Percentiles rank a stretch among this genome's conserved stretches.
Evolutionary conservation across 1,140 invertebrate species (phyloP).

Genomic region (Nasonia vitripennis): DNA sequence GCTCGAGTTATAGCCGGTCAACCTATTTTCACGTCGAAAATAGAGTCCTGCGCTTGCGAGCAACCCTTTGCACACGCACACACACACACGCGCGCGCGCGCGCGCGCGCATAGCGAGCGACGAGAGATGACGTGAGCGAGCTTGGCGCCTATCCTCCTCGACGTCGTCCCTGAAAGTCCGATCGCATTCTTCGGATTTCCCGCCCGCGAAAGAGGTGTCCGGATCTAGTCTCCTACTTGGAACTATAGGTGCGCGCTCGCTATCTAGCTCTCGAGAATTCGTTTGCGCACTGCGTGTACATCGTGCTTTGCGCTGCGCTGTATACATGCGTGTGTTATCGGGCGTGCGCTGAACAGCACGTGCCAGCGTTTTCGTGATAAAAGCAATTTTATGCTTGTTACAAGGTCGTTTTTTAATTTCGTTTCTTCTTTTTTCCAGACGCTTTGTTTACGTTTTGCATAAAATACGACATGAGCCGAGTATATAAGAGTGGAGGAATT

Average conservation of each 20-base stretch:
- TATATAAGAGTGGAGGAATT: too few relatives aligned
- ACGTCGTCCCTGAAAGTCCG: background rate
- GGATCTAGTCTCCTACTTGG: background rate
- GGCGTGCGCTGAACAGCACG: background rate
- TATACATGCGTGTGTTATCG: background rate
- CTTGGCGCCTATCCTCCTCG: background rate
- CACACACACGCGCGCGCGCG: too few relatives aligned
- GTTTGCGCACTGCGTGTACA: background rate
- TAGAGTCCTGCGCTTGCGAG: slow-evolving; percentile 26
- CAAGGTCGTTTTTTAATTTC: background rate
- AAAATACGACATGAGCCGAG: too few relatives aligned
- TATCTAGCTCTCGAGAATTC: background rate
- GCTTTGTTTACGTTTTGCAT: background rate
- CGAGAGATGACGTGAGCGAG: background rate
- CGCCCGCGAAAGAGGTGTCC: background rate
- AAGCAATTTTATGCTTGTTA: background rate
- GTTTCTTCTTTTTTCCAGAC: background rate
- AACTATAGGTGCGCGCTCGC: background rate
- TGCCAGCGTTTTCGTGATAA: background rate
- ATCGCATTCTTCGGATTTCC: slow-evolving; percentile 26
- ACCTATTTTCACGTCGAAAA: slow-evolving; percentile 48
- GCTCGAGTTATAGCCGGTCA: slow-evolving; percentile 31
- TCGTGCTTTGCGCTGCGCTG: background rate
- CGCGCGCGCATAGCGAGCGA: too few relatives aligned
- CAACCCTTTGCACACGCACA: background rate